Percentiles rank a stretch among this genome's conserved stretches.
These are phyloP conservation scores for Reticulitermes lucifugus DNA, from an alignment of 2,888 invertebrate genomes.

Conservation along the genomic window DNA sequence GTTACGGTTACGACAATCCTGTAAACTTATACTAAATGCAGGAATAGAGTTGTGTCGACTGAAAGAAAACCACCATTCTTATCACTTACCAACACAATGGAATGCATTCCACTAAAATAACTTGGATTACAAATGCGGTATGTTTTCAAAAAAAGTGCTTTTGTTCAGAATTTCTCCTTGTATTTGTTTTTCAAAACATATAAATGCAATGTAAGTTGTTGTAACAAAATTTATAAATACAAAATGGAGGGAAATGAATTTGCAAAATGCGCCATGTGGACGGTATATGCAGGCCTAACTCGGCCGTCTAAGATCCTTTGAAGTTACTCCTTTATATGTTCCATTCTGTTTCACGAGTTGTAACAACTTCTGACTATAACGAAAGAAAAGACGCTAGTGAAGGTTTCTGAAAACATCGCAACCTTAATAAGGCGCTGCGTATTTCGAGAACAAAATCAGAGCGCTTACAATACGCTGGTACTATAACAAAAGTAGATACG, in stretches of 20 bases:
- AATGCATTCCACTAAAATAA: too few species aligned
- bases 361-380: constrained; percentile 4
- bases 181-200: too few species aligned
- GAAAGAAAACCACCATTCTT: too few species aligned
- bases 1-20: too few species aligned
- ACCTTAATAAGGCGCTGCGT: neutral
- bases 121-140: too few species aligned
- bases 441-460: constrained; percentile 18
- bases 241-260: neutral
- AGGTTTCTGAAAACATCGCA: constrained; percentile 4
- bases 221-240: neutral
- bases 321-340: neutral
- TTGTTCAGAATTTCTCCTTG: too few species aligned
- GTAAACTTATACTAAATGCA: too few species aligned
- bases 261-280: neutral
- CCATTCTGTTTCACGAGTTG: constrained; percentile 15
- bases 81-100: too few species aligned
- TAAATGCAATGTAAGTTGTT: too few species aligned
- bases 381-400: constrained; percentile 20
- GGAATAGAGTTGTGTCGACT: too few species aligned
- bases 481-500: neutral
- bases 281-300: neutral
- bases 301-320: constrained; percentile 11
- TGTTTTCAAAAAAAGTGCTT: too few species aligned
- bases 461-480: neutral